A percentile compares a stretch with the other conserved stretches of the same genome.
phyloP scores from a whole-genome alignment of 2,113 vertebrate genomes.

The Atherinomorus stipes region DNA sequence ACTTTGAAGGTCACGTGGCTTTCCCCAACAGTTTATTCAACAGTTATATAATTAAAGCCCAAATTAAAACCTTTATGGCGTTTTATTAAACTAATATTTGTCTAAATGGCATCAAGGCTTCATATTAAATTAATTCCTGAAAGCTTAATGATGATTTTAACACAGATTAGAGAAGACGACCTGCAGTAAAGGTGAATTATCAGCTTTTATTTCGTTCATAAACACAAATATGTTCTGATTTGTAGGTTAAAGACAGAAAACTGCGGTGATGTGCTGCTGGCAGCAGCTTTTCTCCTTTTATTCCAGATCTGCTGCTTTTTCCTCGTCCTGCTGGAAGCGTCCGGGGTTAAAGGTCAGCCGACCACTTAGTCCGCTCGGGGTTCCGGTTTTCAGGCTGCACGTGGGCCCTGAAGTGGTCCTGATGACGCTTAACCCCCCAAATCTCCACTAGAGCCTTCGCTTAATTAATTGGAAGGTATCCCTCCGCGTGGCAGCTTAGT shows the following conservation, averaged over 20 bases:
- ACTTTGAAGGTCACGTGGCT: neutral
- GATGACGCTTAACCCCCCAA: neutral
- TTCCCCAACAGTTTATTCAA: no score
- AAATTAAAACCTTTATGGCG: no score
- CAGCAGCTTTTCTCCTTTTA: conserved; percentile 24
- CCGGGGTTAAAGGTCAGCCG: conserved; percentile 75
- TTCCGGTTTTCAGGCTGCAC: conserved; percentile 8
- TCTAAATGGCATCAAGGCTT: no score
- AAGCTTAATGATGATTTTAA: no score
- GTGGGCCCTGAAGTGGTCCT: neutral
- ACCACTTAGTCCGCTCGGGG: conserved; percentile 53
- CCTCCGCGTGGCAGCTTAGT: conserved; percentile 5
- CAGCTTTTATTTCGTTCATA: no score
- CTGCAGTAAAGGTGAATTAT: no score
- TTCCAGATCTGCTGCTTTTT: conserved; percentile 51
- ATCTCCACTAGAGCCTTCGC: no score
- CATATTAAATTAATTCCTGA: no score
- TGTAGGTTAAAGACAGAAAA: no score
- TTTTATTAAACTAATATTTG: no score
- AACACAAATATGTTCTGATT: neutral
- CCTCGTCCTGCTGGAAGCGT: conserved; percentile 46
- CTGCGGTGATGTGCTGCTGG: conserved; percentile 18
- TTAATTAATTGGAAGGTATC: neutral
- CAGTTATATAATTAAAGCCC: no score
- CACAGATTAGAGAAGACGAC: no score